These are phyloP conservation scores for Lydus trimaculatus DNA, from an alignment of 2,888 invertebrate species.

Conservation along the genomic window DNA sequence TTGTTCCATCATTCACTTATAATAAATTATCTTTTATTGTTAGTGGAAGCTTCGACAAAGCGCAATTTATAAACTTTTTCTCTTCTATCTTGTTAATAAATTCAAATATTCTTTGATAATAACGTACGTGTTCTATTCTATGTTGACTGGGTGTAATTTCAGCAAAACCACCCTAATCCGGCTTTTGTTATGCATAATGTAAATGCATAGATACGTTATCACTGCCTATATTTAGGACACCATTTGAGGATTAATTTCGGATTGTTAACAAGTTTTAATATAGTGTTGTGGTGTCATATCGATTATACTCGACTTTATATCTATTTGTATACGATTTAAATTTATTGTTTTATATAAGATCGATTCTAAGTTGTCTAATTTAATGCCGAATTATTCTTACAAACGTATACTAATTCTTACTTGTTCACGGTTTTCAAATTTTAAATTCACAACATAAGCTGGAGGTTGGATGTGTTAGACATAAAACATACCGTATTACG, in stretches of 20 bases:
- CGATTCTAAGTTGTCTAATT: no score
- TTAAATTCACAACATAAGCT: background rate
- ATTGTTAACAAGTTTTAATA: background rate
- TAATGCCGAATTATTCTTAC: no score
- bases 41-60: background rate
- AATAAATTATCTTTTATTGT: background rate
- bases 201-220: background rate
- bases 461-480: background rate
- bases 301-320: background rate
- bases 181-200: background rate
- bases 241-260: background rate
- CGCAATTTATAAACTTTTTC: background rate
- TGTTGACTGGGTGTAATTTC: background rate
- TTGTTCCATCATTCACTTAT: background rate
- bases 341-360: no score
- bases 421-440: no score
- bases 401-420: no score
- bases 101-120: no score
- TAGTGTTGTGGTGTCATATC: background rate
- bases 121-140: background rate
- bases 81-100: background rate
- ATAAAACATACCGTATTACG: background rate
- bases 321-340: no score
- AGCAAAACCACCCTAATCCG: background rate
- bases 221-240: background rate